phyloP scores from a whole-genome alignment of 1,140 invertebrate genomes.

The Lordiphosa clarofinis region DNA sequence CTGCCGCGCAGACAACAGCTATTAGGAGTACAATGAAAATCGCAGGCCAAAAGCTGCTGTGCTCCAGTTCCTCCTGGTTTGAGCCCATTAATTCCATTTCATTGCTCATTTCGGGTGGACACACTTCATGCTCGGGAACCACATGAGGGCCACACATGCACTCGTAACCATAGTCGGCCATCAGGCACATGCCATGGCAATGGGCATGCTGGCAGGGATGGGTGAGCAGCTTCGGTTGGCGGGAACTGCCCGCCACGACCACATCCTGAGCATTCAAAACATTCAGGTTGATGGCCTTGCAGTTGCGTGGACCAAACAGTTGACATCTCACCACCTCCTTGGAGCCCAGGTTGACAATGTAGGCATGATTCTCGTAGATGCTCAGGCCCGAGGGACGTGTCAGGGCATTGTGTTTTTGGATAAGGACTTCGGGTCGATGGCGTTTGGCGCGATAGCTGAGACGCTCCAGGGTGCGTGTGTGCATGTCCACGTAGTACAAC shows the following conservation, averaged over 20 bases:
- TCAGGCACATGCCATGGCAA: constrained; percentile 83
- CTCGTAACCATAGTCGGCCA: constrained; percentile 74
- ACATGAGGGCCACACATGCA: constrained; percentile 82
- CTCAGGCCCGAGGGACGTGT: constrained; percentile 80
- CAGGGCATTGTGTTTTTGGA: constrained; percentile 79
- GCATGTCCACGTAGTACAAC: constrained; percentile 86
- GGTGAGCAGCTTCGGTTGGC: constrained; percentile 79
- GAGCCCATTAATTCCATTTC: constrained; percentile 27
- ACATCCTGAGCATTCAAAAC: constrained; percentile 81
- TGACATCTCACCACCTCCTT: constrained; percentile 81
- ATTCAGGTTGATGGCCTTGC: constrained; percentile 79
- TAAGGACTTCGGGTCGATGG: constrained; percentile 80
- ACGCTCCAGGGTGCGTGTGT: constrained; percentile 82
- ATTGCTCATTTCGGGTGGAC: constrained; percentile 47
- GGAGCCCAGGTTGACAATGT: constrained; percentile 81
- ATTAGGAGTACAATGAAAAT: constrained; percentile 21
- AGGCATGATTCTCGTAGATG: constrained; percentile 84
- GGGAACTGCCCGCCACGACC: constrained; percentile 81
- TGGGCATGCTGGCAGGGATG: constrained; percentile 80
- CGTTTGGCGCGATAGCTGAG: constrained; percentile 80
- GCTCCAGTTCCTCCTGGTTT: constrained; percentile 3
- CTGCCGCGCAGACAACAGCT: not conserved
- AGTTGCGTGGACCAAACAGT: constrained; percentile 80
- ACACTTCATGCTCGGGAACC: constrained; percentile 59
- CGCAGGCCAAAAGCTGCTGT: constrained; percentile 9